These are phyloP conservation scores for Calameuta idolon DNA, from an alignment of 2,888 invertebrate species.

Conservation along the genomic window DNA sequence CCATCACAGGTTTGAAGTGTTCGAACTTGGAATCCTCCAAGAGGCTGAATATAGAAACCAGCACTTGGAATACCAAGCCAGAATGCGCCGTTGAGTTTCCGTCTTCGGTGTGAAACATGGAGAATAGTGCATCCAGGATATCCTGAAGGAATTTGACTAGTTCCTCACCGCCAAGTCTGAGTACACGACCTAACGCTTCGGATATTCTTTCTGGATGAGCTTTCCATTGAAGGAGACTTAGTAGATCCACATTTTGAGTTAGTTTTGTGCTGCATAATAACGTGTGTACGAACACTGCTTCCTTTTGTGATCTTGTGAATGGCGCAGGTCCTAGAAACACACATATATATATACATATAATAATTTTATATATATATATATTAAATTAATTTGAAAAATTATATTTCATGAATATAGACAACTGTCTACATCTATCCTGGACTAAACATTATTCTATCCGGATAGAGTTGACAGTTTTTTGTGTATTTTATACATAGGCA, in stretches of 20 bases:
- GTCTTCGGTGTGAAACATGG: conserved; percentile 93
- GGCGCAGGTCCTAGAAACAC: conserved; percentile 46
- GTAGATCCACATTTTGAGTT: conserved; percentile 92
- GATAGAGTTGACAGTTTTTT: neutral
- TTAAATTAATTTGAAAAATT: neutral
- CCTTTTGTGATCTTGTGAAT: conserved; percentile 86
- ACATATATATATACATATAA: neutral
- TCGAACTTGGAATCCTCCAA: conserved; percentile 92
- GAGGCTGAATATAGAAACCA: conserved; percentile 92
- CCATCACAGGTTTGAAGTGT: conserved; percentile 93
- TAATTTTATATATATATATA: neutral
- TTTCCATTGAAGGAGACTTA: conserved; percentile 92
- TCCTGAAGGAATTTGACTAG: conserved; percentile 95
- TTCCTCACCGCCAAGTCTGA: conserved; percentile 87
- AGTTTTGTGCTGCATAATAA: conserved; percentile 95
- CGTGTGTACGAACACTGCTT: conserved; percentile 84
- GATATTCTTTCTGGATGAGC: conserved; percentile 88
- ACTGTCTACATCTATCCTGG: neutral
- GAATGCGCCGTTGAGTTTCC: conserved; percentile 91
- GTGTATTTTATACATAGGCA: neutral
- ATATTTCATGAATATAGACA: neutral
- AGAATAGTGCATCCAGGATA: conserved; percentile 92
- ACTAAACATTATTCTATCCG: neutral
- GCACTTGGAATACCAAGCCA: conserved; percentile 90
- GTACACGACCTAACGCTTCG: conserved; percentile 84